A percentile compares a stretch with the other conserved stretches of the same genome.
phyloP scores from a whole-genome alignment of 2,888 invertebrate genomes.

The Oxystoma pomonae region DNA sequence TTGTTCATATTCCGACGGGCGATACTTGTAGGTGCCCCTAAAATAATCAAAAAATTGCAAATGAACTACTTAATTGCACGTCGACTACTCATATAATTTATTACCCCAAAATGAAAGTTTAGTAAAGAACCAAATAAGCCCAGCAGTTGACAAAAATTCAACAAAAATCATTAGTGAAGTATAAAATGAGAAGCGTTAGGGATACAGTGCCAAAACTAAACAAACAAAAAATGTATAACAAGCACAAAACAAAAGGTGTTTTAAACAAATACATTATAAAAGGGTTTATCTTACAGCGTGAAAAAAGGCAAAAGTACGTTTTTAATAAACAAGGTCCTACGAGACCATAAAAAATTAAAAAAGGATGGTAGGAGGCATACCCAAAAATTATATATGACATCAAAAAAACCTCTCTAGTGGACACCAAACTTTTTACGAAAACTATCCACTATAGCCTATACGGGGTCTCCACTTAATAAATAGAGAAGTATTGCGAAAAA shows the following conservation, averaged over 20 bases:
- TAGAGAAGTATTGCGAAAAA: no score
- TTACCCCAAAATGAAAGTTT: conserved; percentile 12
- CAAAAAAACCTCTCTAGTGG: no score
- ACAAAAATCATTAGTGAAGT: background rate
- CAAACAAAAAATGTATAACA: conserved; percentile 33
- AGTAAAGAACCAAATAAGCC: background rate
- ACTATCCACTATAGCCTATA: no score
- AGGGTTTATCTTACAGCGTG: no score
- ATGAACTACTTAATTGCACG: conserved; percentile 15
- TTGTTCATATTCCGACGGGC: conserved; percentile 47
- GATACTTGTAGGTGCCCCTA: conserved; percentile 50
- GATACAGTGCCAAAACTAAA: conserved; percentile 30
- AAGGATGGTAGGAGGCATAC: no score
- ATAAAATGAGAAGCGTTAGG: conserved; percentile 18
- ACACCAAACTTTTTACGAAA: no score
- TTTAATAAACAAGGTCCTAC: no score
- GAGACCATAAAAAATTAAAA: no score
- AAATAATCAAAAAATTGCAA: conserved; percentile 38
- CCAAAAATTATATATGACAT: no score
- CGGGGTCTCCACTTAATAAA: no score
- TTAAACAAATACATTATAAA: no score
- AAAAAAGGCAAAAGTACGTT: no score
- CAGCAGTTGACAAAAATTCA: background rate
- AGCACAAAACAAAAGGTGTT: conserved; percentile 14
- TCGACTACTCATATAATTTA: conserved; percentile 19